Evolutionary conservation across 2,113 vertebrate species (phyloP).

Genomic region (Heliornis fulica): DNA sequence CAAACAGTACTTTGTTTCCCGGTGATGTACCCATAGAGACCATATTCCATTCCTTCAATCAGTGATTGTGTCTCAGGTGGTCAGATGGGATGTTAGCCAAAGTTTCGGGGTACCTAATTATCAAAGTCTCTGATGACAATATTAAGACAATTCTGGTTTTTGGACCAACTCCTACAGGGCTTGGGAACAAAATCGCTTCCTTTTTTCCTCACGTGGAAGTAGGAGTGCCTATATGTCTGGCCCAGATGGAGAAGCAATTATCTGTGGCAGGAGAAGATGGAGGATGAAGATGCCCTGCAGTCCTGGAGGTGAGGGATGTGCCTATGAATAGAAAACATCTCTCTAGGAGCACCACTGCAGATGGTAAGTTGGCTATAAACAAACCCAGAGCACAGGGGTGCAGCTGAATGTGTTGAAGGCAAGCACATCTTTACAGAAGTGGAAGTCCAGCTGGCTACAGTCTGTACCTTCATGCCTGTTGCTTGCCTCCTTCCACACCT

Average conservation of each 20-base stretch:
- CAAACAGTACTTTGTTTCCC: no score
- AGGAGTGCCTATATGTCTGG: neutral
- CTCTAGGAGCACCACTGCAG: neutral
- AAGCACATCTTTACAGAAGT: neutral
- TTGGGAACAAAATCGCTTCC: neutral
- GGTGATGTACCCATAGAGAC: no score
- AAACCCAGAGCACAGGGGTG: neutral
- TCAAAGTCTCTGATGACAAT: no score
- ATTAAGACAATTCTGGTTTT: no score
- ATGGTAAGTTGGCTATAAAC: neutral
- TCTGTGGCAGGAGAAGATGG: neutral
- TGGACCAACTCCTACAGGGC: no score
- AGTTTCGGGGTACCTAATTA: no score
- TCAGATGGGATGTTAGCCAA: no score
- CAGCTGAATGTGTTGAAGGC: neutral
- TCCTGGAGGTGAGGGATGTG: neutral
- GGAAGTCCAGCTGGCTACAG: neutral
- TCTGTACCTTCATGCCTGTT: neutral
- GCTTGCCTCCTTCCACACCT: neutral
- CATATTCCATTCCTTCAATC: no score
- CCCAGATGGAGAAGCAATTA: neutral
- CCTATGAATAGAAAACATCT: neutral
- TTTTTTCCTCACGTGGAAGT: rapidly evolving
- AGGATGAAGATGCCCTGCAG: neutral
- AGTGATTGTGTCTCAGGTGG: no score